Base-by-base conservation (phyloP, 2,797 vertebrate species). In the Ctenopoma kingsleyae region DNA sequence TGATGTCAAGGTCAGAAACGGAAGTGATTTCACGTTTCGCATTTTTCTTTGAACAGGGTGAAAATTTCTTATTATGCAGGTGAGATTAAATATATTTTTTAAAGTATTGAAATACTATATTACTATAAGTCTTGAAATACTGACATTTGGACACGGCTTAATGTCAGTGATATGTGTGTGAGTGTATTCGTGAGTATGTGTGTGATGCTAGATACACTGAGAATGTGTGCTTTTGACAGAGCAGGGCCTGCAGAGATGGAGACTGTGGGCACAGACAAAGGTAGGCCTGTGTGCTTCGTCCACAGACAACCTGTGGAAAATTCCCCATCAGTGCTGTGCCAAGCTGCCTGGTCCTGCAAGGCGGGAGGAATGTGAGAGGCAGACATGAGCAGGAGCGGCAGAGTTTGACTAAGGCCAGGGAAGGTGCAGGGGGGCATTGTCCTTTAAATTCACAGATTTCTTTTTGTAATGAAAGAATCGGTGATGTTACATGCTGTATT, bases 241-340 rank as follows among this genome's bases (percentile, higher is more conserved):
- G 54, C 77, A 32, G 61, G 66, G 66, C 63, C 23, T 80, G 64
- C 52, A 61, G 86, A 68, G 77, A 67, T 56, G 81, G 74, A 73
- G 86, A 78, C 58, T 6, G 9, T 3, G 50, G 83, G 68, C 76
- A 79, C 76, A 91, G 78, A 94, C 92, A 94, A 92, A 93, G 91
- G 88, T 93, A 82, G 70, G 81, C 71, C 89, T 93, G 90, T 94
- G 74, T 88, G 84, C 86, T 85, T 82, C 71, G 59, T 82, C 82
- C 85, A 69, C 74, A 67, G 83, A 75, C 74, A 79, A 89, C 89
- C 87, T 86, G 90, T 93, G 93, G 93, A 93, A 94, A 94, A 91
- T 90, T 91, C 86, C 89, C 85, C 58, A 15, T 82, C 82, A 69
- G 77, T 36, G 67, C 74, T 8, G 76, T 86, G 91, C 90, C 89